These are phyloP conservation scores for Timema cristinae DNA, from an alignment of 2,888 invertebrate genomes.

Conservation along the genomic window DNA sequence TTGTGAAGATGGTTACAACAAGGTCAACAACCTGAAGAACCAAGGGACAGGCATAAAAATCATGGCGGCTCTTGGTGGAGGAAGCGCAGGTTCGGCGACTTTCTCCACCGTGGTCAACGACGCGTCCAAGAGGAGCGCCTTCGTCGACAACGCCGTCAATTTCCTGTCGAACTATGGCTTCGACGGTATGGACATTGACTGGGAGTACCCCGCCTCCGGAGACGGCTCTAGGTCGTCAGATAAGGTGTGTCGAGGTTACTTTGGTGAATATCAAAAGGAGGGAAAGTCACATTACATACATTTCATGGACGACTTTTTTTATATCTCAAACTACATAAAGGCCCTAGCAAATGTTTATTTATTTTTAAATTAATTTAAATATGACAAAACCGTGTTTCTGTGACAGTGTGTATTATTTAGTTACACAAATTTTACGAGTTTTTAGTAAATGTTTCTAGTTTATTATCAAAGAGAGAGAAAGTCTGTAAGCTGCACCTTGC, in stretches of 20 bases:
- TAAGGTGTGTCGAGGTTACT: background rate
- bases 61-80: background rate
- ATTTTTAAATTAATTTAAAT: too few species aligned
- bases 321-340: too few species aligned
- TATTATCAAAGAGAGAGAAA: too few species aligned
- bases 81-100: background rate
- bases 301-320: too few species aligned
- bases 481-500: too few species aligned
- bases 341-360: too few species aligned
- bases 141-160: background rate
- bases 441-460: too few species aligned
- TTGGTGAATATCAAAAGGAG: too few species aligned
- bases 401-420: too few species aligned
- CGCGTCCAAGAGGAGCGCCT: background rate
- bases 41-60: background rate
- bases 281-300: too few species aligned
- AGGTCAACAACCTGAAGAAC: constrained; percentile 2
- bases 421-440: too few species aligned
- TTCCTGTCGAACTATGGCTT: background rate
- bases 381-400: too few species aligned
- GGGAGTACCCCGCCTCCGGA: constrained; percentile 8
- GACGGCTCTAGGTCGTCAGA: background rate
- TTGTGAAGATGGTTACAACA: constrained; percentile 4
- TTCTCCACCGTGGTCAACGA: constrained; percentile 12
- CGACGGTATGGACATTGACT: constrained; percentile 12